phyloP scores from a whole-genome alignment of 2,797 vertebrate species.

The Syndactyla subalaris region DNA sequence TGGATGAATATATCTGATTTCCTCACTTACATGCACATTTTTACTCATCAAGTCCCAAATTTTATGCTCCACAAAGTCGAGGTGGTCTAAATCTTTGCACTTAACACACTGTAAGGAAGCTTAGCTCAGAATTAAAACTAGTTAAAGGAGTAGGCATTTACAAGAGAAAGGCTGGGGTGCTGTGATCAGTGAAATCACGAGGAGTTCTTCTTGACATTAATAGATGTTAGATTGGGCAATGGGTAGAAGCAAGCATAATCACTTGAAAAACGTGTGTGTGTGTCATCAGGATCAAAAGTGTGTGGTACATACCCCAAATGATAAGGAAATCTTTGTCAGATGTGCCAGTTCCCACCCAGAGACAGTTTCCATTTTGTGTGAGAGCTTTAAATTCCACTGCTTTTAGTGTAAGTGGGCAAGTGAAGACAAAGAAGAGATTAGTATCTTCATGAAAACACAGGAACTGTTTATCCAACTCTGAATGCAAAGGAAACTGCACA shows the following conservation, averaged over 20 bases:
- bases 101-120: background rate
- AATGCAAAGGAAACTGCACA: background rate
- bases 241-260: background rate
- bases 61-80: background rate
- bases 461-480: background rate
- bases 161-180: background rate
- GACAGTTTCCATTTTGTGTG: background rate
- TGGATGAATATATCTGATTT: conserved; percentile 26
- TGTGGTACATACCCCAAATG: background rate
- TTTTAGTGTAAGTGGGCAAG: background rate
- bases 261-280: background rate
- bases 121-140: background rate
- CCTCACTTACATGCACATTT: background rate
- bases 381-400: background rate
- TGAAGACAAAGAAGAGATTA: background rate
- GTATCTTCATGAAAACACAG: background rate
- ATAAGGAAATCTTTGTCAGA: background rate
- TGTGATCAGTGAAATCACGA: background rate
- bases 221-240: background rate
- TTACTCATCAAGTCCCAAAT: background rate
- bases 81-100: background rate
- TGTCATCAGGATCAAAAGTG: background rate
- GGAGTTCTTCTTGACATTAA: background rate
- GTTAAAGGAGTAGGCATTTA: background rate
- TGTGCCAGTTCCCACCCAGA: background rate